A percentile compares a stretch with the other conserved stretches of the same genome.
Conservation (phyloP, 2,113 vertebrate species). For the Ptychochromis oligacanthus region DNA sequence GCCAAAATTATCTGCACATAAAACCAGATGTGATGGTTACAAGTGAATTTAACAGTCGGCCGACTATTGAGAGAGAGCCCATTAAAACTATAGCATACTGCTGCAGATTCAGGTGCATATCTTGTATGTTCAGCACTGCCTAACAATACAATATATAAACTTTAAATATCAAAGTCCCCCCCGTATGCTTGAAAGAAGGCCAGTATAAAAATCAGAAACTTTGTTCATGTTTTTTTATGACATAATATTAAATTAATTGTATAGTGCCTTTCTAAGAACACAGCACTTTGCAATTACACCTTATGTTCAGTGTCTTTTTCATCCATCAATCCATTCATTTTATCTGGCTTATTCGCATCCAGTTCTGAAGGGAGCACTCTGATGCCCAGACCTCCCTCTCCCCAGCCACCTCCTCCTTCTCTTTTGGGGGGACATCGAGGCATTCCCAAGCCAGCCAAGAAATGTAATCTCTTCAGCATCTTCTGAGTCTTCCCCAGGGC, state of each 20-base stretch:
- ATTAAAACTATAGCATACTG: not conserved
- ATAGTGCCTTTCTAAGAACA: too few relatives aligned
- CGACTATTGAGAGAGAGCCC: constrained; percentile 8
- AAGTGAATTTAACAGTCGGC: constrained; percentile 2
- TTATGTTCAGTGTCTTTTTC: too few relatives aligned
- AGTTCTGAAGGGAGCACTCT: not conserved
- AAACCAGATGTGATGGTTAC: not conserved
- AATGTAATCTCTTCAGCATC: not conserved
- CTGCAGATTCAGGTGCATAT: not conserved
- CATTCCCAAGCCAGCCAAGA: not conserved
- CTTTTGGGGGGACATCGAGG: not conserved
- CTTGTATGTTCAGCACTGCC: not conserved
- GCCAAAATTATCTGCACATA: not conserved
- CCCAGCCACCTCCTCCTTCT: not conserved
- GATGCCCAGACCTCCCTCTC: not conserved
- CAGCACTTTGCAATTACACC: too few relatives aligned
- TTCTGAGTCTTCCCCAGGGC: not conserved
- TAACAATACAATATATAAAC: not conserved
- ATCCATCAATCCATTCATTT: too few relatives aligned
- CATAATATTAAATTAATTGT: not conserved
- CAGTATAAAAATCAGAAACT: not conserved
- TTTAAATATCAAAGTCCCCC: not conserved
- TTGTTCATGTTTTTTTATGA: not conserved
- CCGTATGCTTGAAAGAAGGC: not conserved
- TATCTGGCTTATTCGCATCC: too few relatives aligned